A percentile compares a stretch with the other conserved stretches of the same genome.
These are phyloP conservation scores for Drosophila baimaii DNA, from an alignment of 1,140 invertebrate genomes.

Conservation along the genomic window DNA sequence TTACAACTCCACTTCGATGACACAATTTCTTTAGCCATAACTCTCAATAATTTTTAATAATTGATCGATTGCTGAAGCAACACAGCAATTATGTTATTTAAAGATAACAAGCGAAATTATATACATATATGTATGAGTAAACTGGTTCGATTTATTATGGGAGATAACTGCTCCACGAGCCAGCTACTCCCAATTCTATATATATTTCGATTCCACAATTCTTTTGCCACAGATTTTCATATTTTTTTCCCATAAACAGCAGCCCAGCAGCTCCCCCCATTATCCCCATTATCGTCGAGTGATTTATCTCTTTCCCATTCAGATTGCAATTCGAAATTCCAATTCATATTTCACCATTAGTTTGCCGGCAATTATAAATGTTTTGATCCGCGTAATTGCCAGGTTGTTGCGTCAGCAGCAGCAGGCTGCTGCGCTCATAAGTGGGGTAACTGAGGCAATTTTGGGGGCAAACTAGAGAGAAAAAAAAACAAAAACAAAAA, in stretches of 20 bases:
- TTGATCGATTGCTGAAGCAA: conserved; percentile 2
- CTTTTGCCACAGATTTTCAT: neutral
- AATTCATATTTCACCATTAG: conserved; percentile 48
- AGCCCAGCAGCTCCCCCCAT: conserved; percentile 1
- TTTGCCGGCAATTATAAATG: conserved; percentile 47
- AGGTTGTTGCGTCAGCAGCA: conserved; percentile 49
- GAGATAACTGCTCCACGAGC: no score
- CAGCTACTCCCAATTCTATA: conserved; percentile 28
- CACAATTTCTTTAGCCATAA: conserved; percentile 3
- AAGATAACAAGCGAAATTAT: neutral
- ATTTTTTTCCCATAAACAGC: conserved; percentile 4
- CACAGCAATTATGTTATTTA: neutral
- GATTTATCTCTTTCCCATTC: conserved; percentile 42
- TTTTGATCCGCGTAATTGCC: conserved; percentile 51
- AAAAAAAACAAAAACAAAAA: no score
- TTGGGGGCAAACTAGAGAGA: conserved; percentile 15
- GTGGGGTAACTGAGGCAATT: conserved; percentile 45
- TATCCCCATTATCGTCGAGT: conserved; percentile 29
- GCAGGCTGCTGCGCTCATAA: conserved; percentile 6
- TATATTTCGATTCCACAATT: neutral
- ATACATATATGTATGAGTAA: neutral
- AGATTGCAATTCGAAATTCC: conserved; percentile 34
- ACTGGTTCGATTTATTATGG: neutral
- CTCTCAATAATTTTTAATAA: conserved; percentile 11
- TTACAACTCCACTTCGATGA: no score